Conservation (phyloP, 1,140 invertebrate genomes). For the Zeugodacus cucurbitae region DNA sequence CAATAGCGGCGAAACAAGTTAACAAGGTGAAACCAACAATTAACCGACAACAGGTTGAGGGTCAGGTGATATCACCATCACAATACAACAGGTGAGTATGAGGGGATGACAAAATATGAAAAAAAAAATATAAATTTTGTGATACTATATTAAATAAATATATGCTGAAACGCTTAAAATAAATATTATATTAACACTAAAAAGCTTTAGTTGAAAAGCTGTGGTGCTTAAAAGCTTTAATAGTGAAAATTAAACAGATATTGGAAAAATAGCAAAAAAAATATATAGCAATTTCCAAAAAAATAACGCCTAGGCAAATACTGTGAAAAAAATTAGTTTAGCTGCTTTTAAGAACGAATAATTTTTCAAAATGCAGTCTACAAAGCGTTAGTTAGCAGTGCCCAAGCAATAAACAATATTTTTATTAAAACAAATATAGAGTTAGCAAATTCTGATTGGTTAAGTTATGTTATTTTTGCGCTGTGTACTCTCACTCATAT, state of each 20-base stretch:
- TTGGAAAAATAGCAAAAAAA: no score
- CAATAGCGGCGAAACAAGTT: conserved; percentile 78
- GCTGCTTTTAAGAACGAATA: neutral
- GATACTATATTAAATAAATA: neutral
- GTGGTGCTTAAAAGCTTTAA: neutral
- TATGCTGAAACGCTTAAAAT: neutral
- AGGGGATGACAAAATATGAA: neutral
- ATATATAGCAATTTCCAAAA: neutral
- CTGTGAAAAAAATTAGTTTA: neutral
- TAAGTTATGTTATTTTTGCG: conserved; percentile 11
- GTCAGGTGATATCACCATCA: conserved; percentile 67
- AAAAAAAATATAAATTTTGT: neutral
- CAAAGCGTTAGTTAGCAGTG: neutral
- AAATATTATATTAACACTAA: neutral
- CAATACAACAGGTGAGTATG: conserved; percentile 66
- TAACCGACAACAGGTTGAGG: conserved; percentile 77
- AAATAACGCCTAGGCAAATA: neutral
- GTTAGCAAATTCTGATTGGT: neutral
- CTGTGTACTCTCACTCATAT: neutral
- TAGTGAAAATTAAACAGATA: no score
- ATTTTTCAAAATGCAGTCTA: neutral
- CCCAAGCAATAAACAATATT: neutral
- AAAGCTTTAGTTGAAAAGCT: neutral
- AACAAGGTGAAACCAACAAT: conserved; percentile 89
- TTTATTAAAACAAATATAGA: neutral